These are phyloP conservation scores for Osmerus eperlanus DNA, from an alignment of 2,113 vertebrate species.

Conservation along the genomic window DNA sequence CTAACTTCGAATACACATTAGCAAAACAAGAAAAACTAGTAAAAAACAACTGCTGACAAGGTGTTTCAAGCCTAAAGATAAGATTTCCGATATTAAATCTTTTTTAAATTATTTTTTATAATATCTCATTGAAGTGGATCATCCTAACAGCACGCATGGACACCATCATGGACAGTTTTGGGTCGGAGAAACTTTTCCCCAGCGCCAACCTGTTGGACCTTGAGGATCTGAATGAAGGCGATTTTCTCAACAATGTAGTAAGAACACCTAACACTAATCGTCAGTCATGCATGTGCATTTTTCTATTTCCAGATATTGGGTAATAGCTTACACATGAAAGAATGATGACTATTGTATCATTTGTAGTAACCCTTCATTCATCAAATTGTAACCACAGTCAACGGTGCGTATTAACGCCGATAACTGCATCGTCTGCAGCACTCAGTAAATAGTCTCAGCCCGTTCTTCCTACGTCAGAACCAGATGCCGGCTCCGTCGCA, in stretches of 20 bases:
- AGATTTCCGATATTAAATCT: neutral
- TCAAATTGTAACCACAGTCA: no score
- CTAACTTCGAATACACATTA: no score
- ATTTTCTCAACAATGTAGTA: constrained; percentile 86
- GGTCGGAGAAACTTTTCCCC: constrained; percentile 81
- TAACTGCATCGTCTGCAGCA: no score
- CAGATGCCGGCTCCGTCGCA: neutral
- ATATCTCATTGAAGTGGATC: neutral
- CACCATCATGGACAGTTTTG: constrained; percentile 79
- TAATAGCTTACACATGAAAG: no score
- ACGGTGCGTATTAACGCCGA: no score
- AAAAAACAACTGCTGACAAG: constrained; percentile 1
- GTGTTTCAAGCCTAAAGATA: neutral
- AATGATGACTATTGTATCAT: no score
- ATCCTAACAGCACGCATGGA: constrained; percentile 69
- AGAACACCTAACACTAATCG: constrained; percentile 29
- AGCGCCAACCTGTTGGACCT: constrained; percentile 81
- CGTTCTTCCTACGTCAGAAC: neutral
- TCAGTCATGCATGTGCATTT: neutral
- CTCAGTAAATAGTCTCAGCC: no score
- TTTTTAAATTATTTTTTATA: neutral
- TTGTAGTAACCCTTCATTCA: no score
- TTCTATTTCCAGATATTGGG: neutral
- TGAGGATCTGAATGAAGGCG: constrained; percentile 81
- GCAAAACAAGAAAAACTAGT: neutral